Conservation (phyloP, 1,140 invertebrate species). For the Drosophila athabasca region DNA sequence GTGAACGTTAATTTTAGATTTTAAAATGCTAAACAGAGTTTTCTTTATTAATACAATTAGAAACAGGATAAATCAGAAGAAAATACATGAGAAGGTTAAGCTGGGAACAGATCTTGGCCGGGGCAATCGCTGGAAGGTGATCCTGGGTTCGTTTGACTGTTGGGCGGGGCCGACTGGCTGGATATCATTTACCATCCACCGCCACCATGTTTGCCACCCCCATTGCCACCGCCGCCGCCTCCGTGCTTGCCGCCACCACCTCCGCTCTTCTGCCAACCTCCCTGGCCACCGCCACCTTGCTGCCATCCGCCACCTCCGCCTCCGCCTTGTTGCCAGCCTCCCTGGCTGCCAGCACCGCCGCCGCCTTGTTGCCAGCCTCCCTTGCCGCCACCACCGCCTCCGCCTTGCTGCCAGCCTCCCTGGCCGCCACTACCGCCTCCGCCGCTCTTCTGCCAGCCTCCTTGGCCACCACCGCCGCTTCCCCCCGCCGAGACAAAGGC, state of each 20-base stretch:
- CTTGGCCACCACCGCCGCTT: constrained; percentile 33
- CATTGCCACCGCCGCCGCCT: not conserved
- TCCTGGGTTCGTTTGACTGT: too few species aligned
- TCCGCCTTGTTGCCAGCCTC: constrained; percentile 6
- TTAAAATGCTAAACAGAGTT: constrained; percentile 2
- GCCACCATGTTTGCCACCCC: constrained; percentile 9
- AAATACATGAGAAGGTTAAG: not conserved
- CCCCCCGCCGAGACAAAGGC: constrained; percentile 51
- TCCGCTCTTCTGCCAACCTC: too few species aligned
- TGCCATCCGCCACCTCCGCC: constrained; percentile 1
- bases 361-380: constrained; percentile 26
- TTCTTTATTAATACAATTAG: constrained; percentile 21
- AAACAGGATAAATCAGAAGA: constrained; percentile 5
- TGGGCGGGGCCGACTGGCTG: too few species aligned
- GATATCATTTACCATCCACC: not conserved
- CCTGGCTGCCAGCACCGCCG: constrained; percentile 24
- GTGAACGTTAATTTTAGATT: not conserved
- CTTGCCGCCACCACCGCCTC: constrained; percentile 27
- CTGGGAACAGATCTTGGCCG: not conserved
- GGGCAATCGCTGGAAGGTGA: not conserved
- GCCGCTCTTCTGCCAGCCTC: constrained; percentile 16
- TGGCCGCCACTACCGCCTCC: constrained; percentile 2
- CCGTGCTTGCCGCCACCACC: too few species aligned
- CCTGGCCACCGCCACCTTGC: too few species aligned
- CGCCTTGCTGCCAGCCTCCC: constrained; percentile 6